Evolutionary conservation across 2,113 vertebrate species (phyloP), one percentile per base, ranked within the genome.

Genomic region (Bufo gargarizans): DNA sequence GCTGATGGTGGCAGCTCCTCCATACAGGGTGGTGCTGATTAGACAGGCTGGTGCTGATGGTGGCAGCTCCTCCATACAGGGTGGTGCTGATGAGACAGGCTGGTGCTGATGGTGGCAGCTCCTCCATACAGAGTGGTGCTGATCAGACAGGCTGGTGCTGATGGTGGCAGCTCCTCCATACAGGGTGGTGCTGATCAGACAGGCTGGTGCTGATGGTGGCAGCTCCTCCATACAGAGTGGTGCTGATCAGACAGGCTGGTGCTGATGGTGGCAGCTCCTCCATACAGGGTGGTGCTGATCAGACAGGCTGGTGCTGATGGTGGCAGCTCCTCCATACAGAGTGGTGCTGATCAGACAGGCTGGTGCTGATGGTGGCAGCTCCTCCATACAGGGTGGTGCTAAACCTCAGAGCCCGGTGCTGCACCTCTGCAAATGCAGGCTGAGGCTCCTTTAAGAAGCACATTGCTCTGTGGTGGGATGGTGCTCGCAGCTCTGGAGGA

Each of bases 401-500:
- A 47, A 50, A 43, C 2, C 43, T 22, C 4, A 4, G 67, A 4
- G 43, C 12, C 11, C 14, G 11, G 43, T 1, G 22, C 4, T 33
- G 0, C 6, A 33, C 7, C 63, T 80, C 88, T 89, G 82, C 81
- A 84, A 84, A 89, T 88, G 94, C 91, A 4, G 91, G 89, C 93
- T 91, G 85, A 95, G 96, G 95, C 94, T 95, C 95, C 96, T 97
- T 97, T 95, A 96, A 96, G 95, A 93, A 92, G 92, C 92, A 91
- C 94, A 92, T 91, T 89, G 93, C 92, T 91, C 90, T 93, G 92
- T 89, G 93, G 89, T 91, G 93, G 95, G 94, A 94, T 93, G 94
- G 92, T 91, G 93, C 93, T 93, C 92, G n/a, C 90, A 91, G 95
- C 93, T 91, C 91, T 93, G 92, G 93, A 96, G 95, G 96, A 96